Conservation (phyloP, 2,888 invertebrate species). For the Beris chalybata region DNA sequence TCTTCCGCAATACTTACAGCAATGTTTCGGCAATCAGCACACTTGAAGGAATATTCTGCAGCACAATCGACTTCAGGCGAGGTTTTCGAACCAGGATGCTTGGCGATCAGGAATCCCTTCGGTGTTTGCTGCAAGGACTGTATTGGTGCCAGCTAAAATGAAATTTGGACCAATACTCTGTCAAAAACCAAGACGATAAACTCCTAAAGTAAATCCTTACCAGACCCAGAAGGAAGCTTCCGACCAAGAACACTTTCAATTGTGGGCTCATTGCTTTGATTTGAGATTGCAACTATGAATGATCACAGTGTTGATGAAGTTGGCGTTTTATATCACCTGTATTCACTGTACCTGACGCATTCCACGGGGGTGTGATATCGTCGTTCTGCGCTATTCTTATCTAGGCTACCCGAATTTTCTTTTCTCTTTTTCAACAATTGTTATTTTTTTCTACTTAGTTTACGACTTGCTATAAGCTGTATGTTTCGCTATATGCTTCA, state of each 20-base stretch:
- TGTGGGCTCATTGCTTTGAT: constrained; percentile 11
- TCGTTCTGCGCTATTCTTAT: constrained; percentile 28
- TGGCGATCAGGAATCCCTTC: background rate
- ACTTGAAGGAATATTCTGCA: background rate
- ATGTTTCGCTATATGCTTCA: too few species aligned
- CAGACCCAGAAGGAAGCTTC: constrained; percentile 1
- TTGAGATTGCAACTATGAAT: constrained; percentile 21
- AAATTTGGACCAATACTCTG: background rate
- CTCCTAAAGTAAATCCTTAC: constrained; percentile 8
- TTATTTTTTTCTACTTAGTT: too few species aligned
- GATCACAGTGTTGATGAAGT: background rate
- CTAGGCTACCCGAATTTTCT: background rate
- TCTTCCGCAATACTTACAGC: constrained; percentile 15
- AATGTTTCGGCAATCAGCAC: constrained; percentile 23
- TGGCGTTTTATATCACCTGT: constrained; percentile 20
- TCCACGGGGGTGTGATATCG: constrained; percentile 5
- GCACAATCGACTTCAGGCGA: constrained; percentile 9
- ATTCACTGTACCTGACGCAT: constrained; percentile 12
- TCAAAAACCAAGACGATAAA: background rate
- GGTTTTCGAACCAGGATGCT: constrained; percentile 2
- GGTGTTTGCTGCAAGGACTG: too few species aligned
- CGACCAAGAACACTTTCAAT: constrained; percentile 11
- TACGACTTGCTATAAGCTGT: too few species aligned
- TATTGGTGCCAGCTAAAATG: background rate
- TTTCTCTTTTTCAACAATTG: too few species aligned